A percentile compares a stretch with the other conserved stretches of the same genome.
phyloP scores from a whole-genome alignment of 2,888 invertebrate genomes.

The Pristionchus arcanus region DNA sequence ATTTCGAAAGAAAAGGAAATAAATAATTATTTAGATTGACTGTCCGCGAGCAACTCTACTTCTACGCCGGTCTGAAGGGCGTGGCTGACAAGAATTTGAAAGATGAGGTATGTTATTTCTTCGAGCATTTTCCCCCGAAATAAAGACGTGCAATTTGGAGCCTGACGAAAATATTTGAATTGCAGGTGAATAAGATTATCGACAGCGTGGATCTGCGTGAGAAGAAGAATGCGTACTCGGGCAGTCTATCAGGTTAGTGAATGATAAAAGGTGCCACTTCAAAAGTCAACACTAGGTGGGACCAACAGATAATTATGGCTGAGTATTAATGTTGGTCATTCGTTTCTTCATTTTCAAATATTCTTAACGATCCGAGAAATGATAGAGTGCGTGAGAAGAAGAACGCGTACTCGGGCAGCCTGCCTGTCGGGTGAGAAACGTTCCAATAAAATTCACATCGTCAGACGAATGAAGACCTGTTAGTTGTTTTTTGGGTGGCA shows the following conservation, averaged over 20 bases:
- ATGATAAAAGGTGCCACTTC: too few species aligned
- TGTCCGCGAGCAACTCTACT: constrained; percentile 87
- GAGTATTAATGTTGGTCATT: too few species aligned
- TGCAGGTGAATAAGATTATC: constrained; percentile 81
- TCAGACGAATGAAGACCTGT: too few species aligned
- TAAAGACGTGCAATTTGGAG: too few species aligned
- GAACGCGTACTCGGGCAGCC: constrained; percentile 62
- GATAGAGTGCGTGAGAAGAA: constrained; percentile 85
- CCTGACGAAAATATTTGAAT: neutral
- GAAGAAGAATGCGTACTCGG: constrained; percentile 81
- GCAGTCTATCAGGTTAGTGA: too few species aligned
- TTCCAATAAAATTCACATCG: neutral
- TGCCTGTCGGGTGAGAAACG: constrained; percentile 67
- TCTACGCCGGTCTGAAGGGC: constrained; percentile 81
- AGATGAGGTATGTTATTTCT: constrained; percentile 83
- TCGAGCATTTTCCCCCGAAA: too few species aligned
- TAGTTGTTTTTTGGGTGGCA: neutral
- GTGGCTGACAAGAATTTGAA: constrained; percentile 84
- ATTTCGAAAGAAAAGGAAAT: neutral
- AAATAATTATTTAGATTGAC: constrained; percentile 81
- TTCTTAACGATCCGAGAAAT: too few species aligned
- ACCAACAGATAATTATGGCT: too few species aligned
- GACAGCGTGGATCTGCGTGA: constrained; percentile 84
- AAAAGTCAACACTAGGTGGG: too few species aligned
- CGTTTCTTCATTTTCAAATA: too few species aligned